Percentiles rank a stretch among this genome's conserved stretches.
These are phyloP conservation scores for Rhincodon typus DNA, from an alignment of 2,797 vertebrate genomes.

Conservation along the genomic window DNA sequence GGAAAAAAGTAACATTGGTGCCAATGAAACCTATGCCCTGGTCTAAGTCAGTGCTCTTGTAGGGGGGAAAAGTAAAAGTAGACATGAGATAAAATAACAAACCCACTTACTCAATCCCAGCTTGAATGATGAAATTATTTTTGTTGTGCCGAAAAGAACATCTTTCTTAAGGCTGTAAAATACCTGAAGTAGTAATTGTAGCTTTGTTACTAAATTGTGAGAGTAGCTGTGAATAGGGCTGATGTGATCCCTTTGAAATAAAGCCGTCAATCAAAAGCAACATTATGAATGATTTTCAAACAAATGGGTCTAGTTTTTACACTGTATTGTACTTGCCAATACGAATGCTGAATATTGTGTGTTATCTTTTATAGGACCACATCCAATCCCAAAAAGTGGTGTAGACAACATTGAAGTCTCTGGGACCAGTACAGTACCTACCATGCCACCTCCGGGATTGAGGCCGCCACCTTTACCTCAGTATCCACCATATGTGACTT, in stretches of 20 bases:
- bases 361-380: constrained; percentile 67
- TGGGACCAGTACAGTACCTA: constrained; percentile 64
- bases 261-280: background rate
- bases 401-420: constrained; percentile 81
- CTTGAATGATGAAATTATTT: background rate
- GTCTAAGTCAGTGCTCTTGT: background rate
- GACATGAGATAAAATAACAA: background rate
- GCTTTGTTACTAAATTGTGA: background rate
- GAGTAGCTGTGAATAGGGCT: background rate
- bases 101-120: background rate
- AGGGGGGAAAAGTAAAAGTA: background rate
- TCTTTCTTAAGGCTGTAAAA: background rate
- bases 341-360: constrained; percentile 37
- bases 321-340: constrained; percentile 20
- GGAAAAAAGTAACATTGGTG: background rate
- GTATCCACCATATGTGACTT: constrained; percentile 87
- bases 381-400: constrained; percentile 74
- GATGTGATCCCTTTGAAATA: background rate
- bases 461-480: constrained; percentile 72
- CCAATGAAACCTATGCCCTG: background rate
- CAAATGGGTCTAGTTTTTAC: background rate
- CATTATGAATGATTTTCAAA: constrained; percentile 11
- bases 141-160: background rate
- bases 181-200: background rate
- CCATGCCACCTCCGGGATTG: constrained; percentile 61